Base-by-base conservation (phyloP, 2,888 invertebrate genomes). In the Dendrolimus houi region DNA sequence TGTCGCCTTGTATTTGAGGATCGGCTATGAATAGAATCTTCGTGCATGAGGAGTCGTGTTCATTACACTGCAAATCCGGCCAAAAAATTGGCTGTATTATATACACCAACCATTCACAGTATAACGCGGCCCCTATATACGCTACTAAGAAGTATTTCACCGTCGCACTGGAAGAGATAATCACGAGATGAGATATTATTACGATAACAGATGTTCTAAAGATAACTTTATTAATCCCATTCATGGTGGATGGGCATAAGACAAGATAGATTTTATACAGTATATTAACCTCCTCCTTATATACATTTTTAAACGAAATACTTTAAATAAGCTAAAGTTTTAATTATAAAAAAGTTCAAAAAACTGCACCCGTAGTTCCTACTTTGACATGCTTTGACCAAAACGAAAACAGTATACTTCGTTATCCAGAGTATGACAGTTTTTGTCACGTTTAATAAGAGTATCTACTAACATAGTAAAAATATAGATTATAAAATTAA, bases 1-100 rank as follows among this genome's bases (percentile, higher is more conserved):
- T 83, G 65, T 96, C 94, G 0, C 98, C 99, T 66, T 98, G 93
- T 60, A 99, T 93, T 84, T 99, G 99, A 14, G 98, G 98, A 85
- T 99, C 99, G 8, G 98, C 97, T 56, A 97, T 94, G 56, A 96
- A 91, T 55, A 96, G 79, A 58, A 96, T 87, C 69, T 92, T 93
- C 7, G 93, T 92, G 66, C 95, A 94, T 58, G 92, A 88, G 0
- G 64, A 56, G 52, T 80, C 80, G n/a, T 73, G 60, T 8, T 65
- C 58, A 66, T 70, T 78, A 85, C 94, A 94, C 58, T 83, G 75
- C 42, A 92, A 70, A 13, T 81, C 76, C 56, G 87, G 81, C 82
- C 93, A 87, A 61, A 87, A 77, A 40, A 73, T 57, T 3, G 81
- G 79, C 63, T 87, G 88, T 17, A 82, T 60, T 9, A 71, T 66